Percentiles rank a stretch among this genome's conserved stretches.
Conservation (phyloP, 2,888 invertebrate genomes). For the Parnassius orleans region DNA sequence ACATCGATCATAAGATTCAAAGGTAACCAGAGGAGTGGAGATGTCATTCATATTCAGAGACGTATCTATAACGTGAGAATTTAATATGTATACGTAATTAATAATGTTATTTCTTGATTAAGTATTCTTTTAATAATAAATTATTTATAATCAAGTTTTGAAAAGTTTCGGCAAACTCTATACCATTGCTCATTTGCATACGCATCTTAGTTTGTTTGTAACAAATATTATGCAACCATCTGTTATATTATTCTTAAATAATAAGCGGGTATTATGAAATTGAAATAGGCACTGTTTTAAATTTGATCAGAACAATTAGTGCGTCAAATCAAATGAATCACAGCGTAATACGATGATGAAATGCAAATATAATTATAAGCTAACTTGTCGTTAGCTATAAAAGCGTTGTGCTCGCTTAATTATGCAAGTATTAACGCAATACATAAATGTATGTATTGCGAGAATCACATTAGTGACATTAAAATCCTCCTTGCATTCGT, state of each 20-base stretch:
- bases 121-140: too few species aligned
- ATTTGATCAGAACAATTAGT: slow-evolving; percentile 4
- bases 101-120: too few species aligned
- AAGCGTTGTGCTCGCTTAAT: slow-evolving; percentile 37
- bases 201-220: too few species aligned
- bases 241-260: too few species aligned
- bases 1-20: slow-evolving; percentile 40
- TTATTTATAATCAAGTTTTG: too few species aligned
- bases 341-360: slow-evolving; percentile 18
- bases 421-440: slow-evolving; percentile 53
- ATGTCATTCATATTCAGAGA: slow-evolving; percentile 19
- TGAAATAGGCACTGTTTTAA: too few species aligned
- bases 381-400: slow-evolving; percentile 30
- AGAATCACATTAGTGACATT: slow-evolving; percentile 74
- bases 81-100: too few species aligned
- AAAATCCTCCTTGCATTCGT: slow-evolving; percentile 78
- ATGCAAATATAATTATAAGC: slow-evolving; percentile 27
- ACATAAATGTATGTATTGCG: slow-evolving; percentile 66
- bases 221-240: too few species aligned
- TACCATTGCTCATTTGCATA: too few species aligned
- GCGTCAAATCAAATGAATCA: slow-evolving; percentile 1
- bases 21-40: slow-evolving; percentile 26
- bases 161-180: too few species aligned
- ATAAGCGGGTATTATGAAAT: too few species aligned
- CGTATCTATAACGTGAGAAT: too few species aligned